Percentiles rank a stretch among this genome's conserved stretches.
phyloP scores from a whole-genome alignment of 92 coral and sea anemone species.

The Parazoanthus darwini region DNA sequence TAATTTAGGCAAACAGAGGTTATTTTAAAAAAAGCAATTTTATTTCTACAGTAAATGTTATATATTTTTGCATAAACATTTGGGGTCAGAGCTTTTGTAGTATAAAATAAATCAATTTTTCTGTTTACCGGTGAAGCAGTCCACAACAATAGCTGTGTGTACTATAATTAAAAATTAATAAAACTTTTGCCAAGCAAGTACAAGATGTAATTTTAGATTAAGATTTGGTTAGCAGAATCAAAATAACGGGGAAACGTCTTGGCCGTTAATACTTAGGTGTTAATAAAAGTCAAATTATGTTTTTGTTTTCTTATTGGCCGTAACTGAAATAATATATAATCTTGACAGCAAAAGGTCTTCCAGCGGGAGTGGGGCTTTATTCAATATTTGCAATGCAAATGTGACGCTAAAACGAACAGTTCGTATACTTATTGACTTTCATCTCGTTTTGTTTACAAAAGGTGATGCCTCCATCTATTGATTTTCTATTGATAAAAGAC shows the following conservation, averaged over 20 bases:
- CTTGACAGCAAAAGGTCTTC: neutral
- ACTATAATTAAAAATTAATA: no score
- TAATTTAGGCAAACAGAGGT: neutral
- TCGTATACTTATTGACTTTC: neutral
- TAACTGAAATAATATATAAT: neutral
- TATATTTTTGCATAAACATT: neutral
- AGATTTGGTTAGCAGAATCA: neutral
- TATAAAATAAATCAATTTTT: no score
- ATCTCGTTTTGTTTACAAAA: neutral
- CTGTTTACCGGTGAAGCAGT: neutral
- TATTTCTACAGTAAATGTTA: neutral
- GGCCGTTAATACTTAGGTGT: neutral
- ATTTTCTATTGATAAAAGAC: neutral
- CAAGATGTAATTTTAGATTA: neutral
- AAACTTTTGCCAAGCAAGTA: neutral
- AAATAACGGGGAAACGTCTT: neutral
- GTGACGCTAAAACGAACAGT: neutral
- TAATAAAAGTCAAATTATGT: no score
- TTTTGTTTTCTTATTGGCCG: neutral
- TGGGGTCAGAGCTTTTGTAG: neutral
- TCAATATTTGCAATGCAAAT: neutral
- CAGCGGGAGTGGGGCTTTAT: neutral
- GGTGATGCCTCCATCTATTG: neutral
- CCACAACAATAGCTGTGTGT: neutral
- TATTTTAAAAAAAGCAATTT: neutral